Evolutionary conservation across 53 echinoderm and acorn worm genomes (phyloP), one percentile per base, ranked within the genome.

Genomic region (Echinarachnius parma): DNA sequence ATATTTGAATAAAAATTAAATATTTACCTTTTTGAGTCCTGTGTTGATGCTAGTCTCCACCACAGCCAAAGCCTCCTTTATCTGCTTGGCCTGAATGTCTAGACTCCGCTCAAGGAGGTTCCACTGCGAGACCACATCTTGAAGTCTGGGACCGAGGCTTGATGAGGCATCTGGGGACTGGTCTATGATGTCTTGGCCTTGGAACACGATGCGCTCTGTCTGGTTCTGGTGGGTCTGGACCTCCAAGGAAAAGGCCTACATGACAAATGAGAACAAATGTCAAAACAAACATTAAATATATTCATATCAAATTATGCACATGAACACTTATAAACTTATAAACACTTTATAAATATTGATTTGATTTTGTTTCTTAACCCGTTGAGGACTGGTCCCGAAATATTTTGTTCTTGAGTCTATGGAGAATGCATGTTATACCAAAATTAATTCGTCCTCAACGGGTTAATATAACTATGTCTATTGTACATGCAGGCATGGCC

Each of bases 221-320:
- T 84, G 86, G 47, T 90, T 81, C 82, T 95, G 87, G 65, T 87
- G 96, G 32, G 96, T 84, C 58, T 95, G 84, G 14, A 95, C 76
- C 64, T 95, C 91, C 46, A 95, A 65, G 9, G 96, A 91, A 81
- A 87, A 95, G 26, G 91, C 87, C 96, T 95, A 36, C 4, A 49
- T 9, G 18, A 29, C 36, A 33, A 65, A 46, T 0, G 23, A 1
- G 19, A 46, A n/a, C n/a, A n/a, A n/a, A n/a, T n/a, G n/a, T n/a
- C n/a, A n/a, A n/a, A n/a, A n/a, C n/a, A n/a, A n/a, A n/a, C n/a
- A n/a, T n/a, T n/a, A n/a, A n/a, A n/a, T n/a, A n/a, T n/a, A n/a
- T n/a, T n/a, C n/a, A n/a, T n/a, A n/a, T n/a, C n/a, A n/a, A n/a
- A n/a, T n/a, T n/a, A n/a, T n/a, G n/a, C n/a, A n/a, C n/a, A n/a